phyloP scores from a whole-genome alignment of 2,797 vertebrate genomes.

The Ciconia nigra region DNA sequence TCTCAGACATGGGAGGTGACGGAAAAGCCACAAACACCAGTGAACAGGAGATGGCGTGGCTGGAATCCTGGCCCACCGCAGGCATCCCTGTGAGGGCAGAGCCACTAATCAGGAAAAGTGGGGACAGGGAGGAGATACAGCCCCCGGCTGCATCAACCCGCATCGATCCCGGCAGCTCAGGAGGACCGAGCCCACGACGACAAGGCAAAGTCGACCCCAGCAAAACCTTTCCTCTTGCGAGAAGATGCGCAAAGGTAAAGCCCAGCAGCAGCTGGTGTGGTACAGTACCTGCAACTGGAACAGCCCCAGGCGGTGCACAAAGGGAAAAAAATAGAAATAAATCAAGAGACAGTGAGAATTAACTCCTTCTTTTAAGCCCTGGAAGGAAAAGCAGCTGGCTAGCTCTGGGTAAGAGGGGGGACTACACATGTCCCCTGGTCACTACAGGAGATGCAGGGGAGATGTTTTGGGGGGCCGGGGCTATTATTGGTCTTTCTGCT shows the following conservation, averaged over 20 bases:
- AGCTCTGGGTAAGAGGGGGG: neutral
- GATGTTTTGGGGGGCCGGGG: neutral
- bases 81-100: neutral
- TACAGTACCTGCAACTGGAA: constrained; percentile 86
- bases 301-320: neutral
- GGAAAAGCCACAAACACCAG: neutral
- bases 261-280: neutral
- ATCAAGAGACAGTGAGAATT: constrained; percentile 22
- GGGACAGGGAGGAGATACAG: neutral
- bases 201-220: fast-evolving
- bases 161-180: neutral
- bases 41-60: fast-evolving
- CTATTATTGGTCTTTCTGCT: neutral
- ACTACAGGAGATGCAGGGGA: neutral
- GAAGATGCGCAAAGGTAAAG: neutral
- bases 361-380: neutral
- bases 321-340: constrained; percentile 12
- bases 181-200: neutral
- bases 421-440: fast-evolving
- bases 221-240: neutral
- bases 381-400: neutral
- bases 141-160: neutral
- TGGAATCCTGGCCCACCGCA: neutral
- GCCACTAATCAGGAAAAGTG: neutral
- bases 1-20: neutral